Base-by-base conservation (phyloP, 64 coral and sea anemone genomes). In the Montipora foliosa region DNA sequence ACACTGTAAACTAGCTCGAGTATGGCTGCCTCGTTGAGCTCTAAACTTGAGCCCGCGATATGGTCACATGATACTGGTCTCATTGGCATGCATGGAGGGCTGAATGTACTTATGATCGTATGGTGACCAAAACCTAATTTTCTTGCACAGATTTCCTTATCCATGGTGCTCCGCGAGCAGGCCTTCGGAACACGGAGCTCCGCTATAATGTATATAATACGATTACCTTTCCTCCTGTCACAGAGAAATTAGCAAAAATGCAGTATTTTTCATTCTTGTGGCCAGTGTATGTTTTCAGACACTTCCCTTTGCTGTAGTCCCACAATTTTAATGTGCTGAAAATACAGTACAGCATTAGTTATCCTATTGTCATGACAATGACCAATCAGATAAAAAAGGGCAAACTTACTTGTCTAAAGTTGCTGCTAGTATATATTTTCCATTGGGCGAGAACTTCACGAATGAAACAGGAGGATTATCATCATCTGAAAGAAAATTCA, bases 251-350 rank as follows among this genome's bases (percentile, higher is more conserved):
- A n/a, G 95, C 97, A 94, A 99, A 99, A 49, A 99, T 87, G 89
- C 97, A 99, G 71, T 99, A 99, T 87, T 99, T 99, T 87, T 99
- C 97, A 92, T 99, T 99, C 87, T 99, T 99, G 79, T 99, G 97
- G 45, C 97, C 95, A 47, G 97, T 96, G 67, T 99, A 99, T 2
- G 97, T 99, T 78, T 99, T 99, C 64, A 99, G 88, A 66, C 97
- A 99, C 95, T 99, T 99, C 79, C 97, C 97, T 89, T 99, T 99
- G 66, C 97, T 99, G 84, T 99, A 99, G 69, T 99, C 97, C 97
- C 97, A 99, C 14, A 99, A 84, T 91, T 99, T 99, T 85, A 99
- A 83, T 68, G 95, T 99, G 74, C 97, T 99, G 76, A 49, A 94
- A 84, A 78, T 89, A 69, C 53, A 57, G 53, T 57, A 57, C 53